Base-by-base conservation (phyloP, 2,113 vertebrate species). In the Phycodurus eques region DNA sequence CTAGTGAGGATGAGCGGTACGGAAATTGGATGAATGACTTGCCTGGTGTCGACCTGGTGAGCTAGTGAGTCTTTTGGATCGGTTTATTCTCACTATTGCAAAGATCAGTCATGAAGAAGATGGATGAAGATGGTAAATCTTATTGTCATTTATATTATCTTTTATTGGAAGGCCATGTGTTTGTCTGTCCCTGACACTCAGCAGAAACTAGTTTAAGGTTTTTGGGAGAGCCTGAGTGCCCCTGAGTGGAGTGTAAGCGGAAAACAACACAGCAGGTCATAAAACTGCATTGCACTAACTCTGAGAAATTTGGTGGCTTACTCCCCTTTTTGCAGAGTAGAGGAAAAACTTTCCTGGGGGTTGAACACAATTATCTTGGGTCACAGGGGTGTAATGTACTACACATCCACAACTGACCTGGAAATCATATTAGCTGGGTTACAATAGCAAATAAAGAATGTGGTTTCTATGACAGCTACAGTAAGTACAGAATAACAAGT, bases 131-230 rank as follows among this genome's bases (percentile, higher is more conserved):
- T 80, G 80, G 83, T 88, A 88, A 90, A 90, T 91, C 85, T 84
- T 90, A 85, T 87, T 89, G 88, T 90, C 85, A 90, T 85, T 89
- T 91, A 85, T 84, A 91, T 90, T 87, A 91, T 88, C 78, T 88
- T 87, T 90, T 89, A 90, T 85, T 88, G 84, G 87, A 80, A 83
- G 77, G 81, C 80, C 81, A 77, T 89, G 84, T 83, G 84, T 88
- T 86, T 79, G 64, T 62, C 62, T 76, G 74, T 77, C 83, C 73
- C 76, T 44, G 71, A 84, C 83, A 84, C 79, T 75, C 75, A 77
- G 85, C 65, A 76, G 71, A 83, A 81, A 80, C 87, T 54, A 68
- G 78, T 76, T 78, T 83, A 85, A 69, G 78, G 81, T 88, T 86
- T 82, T 86, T 53, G 27, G 27, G 83, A 88, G 74, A 67, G 71